These are phyloP conservation scores for Prionace glauca DNA, from an alignment of 2,797 vertebrate species.

Conservation along the genomic window DNA sequence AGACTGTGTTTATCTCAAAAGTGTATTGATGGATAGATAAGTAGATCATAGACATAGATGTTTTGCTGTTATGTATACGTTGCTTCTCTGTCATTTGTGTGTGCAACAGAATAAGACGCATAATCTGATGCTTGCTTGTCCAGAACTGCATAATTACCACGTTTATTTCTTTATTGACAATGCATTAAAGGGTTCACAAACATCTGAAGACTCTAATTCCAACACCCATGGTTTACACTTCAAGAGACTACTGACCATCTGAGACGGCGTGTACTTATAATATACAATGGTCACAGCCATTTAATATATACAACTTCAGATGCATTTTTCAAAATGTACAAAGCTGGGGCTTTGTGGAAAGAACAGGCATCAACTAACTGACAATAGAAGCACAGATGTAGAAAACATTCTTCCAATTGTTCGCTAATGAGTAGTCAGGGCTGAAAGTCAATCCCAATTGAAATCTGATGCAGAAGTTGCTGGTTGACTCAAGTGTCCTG, in stretches of 20 bases:
- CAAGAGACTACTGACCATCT: slow-evolving; percentile 65
- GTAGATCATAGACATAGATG: background rate
- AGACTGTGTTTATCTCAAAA: background rate
- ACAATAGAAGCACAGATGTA: slow-evolving; percentile 59
- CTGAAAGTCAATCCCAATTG: background rate
- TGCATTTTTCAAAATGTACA: slow-evolving; percentile 50
- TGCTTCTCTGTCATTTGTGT: background rate
- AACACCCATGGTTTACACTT: slow-evolving; percentile 64
- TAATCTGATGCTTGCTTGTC: background rate
- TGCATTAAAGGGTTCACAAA: slow-evolving; percentile 75
- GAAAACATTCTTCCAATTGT: slow-evolving; percentile 46
- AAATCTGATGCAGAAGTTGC: background rate
- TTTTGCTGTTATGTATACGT: too few species aligned
- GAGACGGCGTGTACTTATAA: slow-evolving; percentile 58
- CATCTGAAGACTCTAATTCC: slow-evolving; percentile 66
- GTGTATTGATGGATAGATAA: background rate
- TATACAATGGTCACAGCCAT: slow-evolving; percentile 64
- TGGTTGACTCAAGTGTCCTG: background rate
- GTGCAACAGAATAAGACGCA: slow-evolving; percentile 33
- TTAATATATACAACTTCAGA: slow-evolving; percentile 78
- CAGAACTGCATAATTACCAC: slow-evolving; percentile 75
- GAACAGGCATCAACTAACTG: slow-evolving; percentile 43
- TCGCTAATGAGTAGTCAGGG: slow-evolving; percentile 36
- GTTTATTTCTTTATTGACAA: slow-evolving; percentile 91
- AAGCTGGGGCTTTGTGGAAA: slow-evolving; percentile 46